A percentile compares a stretch with the other conserved stretches of the same genome.
Evolutionary conservation across 2,113 vertebrate genomes (phyloP).

Genomic region (Pontoporia blainvillei): DNA sequence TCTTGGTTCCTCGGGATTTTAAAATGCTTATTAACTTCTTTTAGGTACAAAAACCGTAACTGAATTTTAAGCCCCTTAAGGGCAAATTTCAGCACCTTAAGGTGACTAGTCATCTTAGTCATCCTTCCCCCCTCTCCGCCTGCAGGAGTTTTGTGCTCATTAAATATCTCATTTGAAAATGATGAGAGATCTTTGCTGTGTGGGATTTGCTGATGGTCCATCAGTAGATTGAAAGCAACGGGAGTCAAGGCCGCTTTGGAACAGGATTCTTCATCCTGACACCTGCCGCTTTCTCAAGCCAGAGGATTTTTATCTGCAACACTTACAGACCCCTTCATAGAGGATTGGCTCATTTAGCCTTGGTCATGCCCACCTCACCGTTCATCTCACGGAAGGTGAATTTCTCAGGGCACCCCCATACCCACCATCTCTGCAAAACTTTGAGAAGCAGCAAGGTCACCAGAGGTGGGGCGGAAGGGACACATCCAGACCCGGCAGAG

Average conservation of each 20-base stretch:
- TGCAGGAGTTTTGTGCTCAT: not conserved
- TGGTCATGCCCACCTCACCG: not conserved
- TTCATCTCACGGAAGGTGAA: not conserved
- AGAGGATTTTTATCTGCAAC: not conserved
- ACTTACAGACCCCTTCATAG: not conserved
- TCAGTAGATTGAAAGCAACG: not conserved
- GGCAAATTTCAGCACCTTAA: not conserved
- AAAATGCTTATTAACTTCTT: not conserved
- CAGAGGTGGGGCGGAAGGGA: not conserved
- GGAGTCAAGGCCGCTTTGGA: not conserved
- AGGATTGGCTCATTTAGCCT: not conserved
- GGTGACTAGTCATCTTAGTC: not conserved
- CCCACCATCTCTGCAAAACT: not conserved
- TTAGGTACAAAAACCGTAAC: not conserved
- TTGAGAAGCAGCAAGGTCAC: not conserved
- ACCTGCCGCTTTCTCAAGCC: not conserved
- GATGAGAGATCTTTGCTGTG: not conserved
- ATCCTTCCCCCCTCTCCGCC: not conserved
- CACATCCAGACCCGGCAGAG: not conserved
- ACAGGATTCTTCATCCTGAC: not conserved
- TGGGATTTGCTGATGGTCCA: not conserved
- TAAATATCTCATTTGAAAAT: not conserved
- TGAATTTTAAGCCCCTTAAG: not conserved
- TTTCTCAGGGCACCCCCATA: not conserved
- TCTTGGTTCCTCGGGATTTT: not conserved